A percentile compares a stretch with the other conserved stretches of the same genome.
Conservation (phyloP, 1,140 invertebrate species). For the Leptinotarsa texana region DNA sequence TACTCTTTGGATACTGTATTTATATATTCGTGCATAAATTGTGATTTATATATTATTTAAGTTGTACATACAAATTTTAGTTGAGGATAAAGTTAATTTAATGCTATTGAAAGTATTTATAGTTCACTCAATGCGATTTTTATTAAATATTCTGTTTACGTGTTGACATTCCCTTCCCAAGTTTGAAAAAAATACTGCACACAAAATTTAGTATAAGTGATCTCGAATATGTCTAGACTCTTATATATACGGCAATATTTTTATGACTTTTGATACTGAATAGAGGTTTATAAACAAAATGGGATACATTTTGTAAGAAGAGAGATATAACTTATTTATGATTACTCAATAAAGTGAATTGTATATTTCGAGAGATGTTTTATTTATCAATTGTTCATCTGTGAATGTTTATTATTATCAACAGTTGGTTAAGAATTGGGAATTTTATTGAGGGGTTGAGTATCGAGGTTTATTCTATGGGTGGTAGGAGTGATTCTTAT, state of each 20-base stretch:
- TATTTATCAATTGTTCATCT: neutral
- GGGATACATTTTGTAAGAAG: neutral
- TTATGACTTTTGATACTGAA: constrained; percentile 16
- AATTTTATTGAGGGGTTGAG: too few species aligned
- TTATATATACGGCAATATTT: constrained; percentile 1
- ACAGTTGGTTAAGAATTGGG: too few species aligned
- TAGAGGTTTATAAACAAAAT: neutral
- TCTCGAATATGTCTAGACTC: neutral
- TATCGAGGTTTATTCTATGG: too few species aligned
- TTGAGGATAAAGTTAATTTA: neutral
- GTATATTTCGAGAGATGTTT: neutral
- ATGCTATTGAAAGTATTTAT: constrained; percentile 4
- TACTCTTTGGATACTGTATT: constrained; percentile 21
- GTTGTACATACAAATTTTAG: constrained; percentile 16
- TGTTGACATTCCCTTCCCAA: constrained; percentile 1
- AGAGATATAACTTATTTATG: neutral
- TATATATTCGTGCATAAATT: constrained; percentile 21
- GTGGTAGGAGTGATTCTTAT: too few species aligned
- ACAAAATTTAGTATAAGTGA: constrained; percentile 7
- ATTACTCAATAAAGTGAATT: constrained; percentile 1
- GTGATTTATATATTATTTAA: constrained; percentile 16
- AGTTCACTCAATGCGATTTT: neutral
- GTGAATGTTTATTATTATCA: too few species aligned
- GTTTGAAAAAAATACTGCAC: neutral
- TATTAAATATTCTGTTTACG: constrained; percentile 1